Percentiles rank a stretch among this genome's conserved stretches.
These are phyloP conservation scores for Macropis europaea DNA, from an alignment of 2,888 invertebrate genomes.

Conservation along the genomic window DNA sequence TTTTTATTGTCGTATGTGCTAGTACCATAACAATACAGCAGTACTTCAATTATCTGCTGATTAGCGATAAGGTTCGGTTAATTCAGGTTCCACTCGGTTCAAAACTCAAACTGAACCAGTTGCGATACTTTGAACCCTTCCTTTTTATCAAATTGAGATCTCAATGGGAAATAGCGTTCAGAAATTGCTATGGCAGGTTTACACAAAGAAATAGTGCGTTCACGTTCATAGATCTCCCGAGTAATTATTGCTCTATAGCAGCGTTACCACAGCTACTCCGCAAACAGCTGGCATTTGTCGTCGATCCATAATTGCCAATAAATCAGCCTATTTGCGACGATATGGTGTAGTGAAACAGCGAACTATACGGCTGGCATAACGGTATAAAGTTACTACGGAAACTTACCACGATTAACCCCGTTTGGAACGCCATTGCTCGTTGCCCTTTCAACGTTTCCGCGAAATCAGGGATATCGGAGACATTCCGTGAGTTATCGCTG, in stretches of 20 bases:
- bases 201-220: neutral
- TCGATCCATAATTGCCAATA: conserved; percentile 52
- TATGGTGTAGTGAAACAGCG: conserved; percentile 40
- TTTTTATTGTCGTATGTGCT: too few species aligned
- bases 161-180: too few species aligned
- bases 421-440: conserved; percentile 39
- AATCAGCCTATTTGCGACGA: conserved; percentile 50
- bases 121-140: too few species aligned
- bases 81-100: too few species aligned
- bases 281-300: conserved; percentile 50
- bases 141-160: too few species aligned
- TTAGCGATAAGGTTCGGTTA: too few species aligned
- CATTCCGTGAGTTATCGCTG: conserved; percentile 39
- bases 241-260: conserved; percentile 40
- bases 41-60: too few species aligned
- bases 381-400: conserved; percentile 47
- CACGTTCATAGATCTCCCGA: conserved; percentile 31
- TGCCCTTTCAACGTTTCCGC: conserved; percentile 43
- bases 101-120: too few species aligned
- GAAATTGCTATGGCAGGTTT: too few species aligned
- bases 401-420: conserved; percentile 49
- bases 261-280: conserved; percentile 30
- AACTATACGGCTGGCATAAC: conserved; percentile 28
- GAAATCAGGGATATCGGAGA: conserved; percentile 48
- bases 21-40: too few species aligned